Percentiles rank a stretch among this genome's conserved stretches.
Evolutionary conservation across 1,140 invertebrate genomes (phyloP).

Genomic region (Dendroctonus ponderosae): DNA sequence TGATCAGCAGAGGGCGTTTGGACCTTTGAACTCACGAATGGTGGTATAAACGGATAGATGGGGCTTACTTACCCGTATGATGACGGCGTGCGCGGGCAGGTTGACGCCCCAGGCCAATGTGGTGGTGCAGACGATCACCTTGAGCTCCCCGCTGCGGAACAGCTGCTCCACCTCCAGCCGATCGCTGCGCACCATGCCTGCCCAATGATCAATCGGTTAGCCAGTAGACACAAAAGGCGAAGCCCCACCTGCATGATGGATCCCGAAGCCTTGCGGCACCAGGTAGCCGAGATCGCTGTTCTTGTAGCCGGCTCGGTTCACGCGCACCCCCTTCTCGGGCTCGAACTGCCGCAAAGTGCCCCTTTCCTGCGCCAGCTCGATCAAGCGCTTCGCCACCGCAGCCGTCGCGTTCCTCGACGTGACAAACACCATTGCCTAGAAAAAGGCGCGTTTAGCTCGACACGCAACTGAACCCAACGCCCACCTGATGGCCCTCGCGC

Average conservation of each 20-base stretch:
- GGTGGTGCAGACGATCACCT: slow-evolving; percentile 94
- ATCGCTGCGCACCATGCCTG: slow-evolving; percentile 81
- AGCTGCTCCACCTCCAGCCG: slow-evolving; percentile 78
- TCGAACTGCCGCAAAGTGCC: slow-evolving; percentile 69
- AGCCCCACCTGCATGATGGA: slow-evolving; percentile 88
- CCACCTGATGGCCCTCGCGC: slow-evolving; percentile 79
- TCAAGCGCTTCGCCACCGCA: slow-evolving; percentile 65
- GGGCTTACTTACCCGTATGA: slow-evolving; percentile 75
- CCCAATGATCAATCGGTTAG: slow-evolving; percentile 17
- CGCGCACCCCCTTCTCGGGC: slow-evolving; percentile 61
- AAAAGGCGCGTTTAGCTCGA: neutral
- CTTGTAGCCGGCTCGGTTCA: slow-evolving; percentile 43
- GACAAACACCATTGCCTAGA: slow-evolving; percentile 94
- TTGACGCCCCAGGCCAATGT: slow-evolving; percentile 99
- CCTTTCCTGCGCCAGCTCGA: slow-evolving; percentile 58
- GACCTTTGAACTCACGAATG: too few species aligned
- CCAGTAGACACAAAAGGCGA: neutral
- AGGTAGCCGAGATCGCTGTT: slow-evolving; percentile 69
- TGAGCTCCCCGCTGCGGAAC: slow-evolving; percentile 85
- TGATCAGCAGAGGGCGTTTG: too few species aligned
- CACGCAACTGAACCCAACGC: neutral
- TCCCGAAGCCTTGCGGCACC: slow-evolving; percentile 84
- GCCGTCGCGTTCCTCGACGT: slow-evolving; percentile 96
- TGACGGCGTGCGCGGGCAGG: slow-evolving; percentile 95
- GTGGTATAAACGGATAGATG: neutral